Base-by-base conservation (phyloP, 2,113 vertebrate genomes). In the Aldabrachelys gigantea region DNA sequence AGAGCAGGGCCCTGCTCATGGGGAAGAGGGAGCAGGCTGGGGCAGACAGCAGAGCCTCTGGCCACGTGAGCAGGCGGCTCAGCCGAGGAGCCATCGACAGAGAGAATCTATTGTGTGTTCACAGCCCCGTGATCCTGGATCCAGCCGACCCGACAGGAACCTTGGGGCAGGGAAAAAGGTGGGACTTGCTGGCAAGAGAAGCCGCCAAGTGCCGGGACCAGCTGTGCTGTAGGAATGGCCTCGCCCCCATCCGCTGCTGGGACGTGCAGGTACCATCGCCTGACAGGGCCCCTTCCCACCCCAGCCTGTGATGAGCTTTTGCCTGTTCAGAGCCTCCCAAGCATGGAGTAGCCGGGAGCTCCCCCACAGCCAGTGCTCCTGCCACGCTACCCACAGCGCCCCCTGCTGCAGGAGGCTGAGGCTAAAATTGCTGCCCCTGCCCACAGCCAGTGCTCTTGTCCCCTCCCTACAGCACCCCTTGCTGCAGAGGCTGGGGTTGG, bases 41-140 rank as follows among this genome's bases (percentile, higher is more conserved):
- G 50, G 49, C 5, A 21, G 44, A 56, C 24, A n/a, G 5, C 5
- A 6, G 49, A 5, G 22, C 54, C 10, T 14, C 59, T 27, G 59
- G 50, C 24, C 52, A 44, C 27, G 3, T 78, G 17, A 24, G 56
- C 25, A 16, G 24, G 53, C 1, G 2, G 44, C n/a, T 19, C 8
- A 22, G 19, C 10, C 38, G 5, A 27, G 21, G 50, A n/a, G 50
- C 35, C 9, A 49, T 84, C 14, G 21, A 65, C 29, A 41, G 72
- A 10, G 29, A 54, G 56, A 76, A 8, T 14, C 50, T 35, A 19
- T 88, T 72, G 41, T 81, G 94, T 47, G 91, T 86, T 92, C 93
- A 9, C 95, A 98, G 98, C 41, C 97, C 97, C 22, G 82, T 98
- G 92, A 96, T 98, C 94, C 94, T 97, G 88, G 98, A 98, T 54